phyloP scores from a whole-genome alignment of 2,888 invertebrate genomes.

The Autographa gamma region DNA sequence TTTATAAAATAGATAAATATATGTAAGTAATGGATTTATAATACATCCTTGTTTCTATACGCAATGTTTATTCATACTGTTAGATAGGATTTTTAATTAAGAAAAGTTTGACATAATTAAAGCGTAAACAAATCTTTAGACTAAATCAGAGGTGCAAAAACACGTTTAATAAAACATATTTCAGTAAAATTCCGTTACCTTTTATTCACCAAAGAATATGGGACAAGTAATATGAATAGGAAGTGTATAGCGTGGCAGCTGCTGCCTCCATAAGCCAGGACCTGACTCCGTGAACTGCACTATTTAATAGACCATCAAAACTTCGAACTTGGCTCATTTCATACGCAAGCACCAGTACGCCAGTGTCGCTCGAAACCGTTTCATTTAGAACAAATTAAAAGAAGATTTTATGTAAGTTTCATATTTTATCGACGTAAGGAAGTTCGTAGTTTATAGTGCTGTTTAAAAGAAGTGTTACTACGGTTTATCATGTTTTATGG shows the following conservation, averaged over 20 bases:
- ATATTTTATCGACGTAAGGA: background rate
- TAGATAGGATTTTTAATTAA: too few species aligned
- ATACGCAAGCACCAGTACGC: slow-evolving; percentile 39
- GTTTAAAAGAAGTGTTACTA: background rate
- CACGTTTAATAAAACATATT: too few species aligned
- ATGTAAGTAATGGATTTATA: too few species aligned
- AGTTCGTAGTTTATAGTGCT: background rate
- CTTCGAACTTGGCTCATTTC: slow-evolving; percentile 55
- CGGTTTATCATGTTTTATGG: slow-evolving; percentile 7
- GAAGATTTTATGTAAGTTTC: background rate
- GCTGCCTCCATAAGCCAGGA: slow-evolving; percentile 46
- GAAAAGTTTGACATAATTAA: too few species aligned
- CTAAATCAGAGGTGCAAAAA: background rate
- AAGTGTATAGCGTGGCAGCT: slow-evolving; percentile 42
- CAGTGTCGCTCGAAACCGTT: slow-evolving; percentile 32
- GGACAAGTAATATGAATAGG: slow-evolving; percentile 3
- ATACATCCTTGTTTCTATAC: too few species aligned
- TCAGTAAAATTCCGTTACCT: background rate
- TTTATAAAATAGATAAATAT: too few species aligned
- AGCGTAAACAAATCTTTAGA: background rate
- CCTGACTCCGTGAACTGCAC: slow-evolving; percentile 51
- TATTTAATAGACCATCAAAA: slow-evolving; percentile 60
- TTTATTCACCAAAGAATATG: slow-evolving; percentile 9
- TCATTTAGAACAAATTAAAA: slow-evolving; percentile 37
- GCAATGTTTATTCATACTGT: too few species aligned